Percentiles rank a stretch among this genome's conserved stretches.
Evolutionary conservation across 2,888 invertebrate genomes (phyloP).

Genomic region (Mythimna pallens): DNA sequence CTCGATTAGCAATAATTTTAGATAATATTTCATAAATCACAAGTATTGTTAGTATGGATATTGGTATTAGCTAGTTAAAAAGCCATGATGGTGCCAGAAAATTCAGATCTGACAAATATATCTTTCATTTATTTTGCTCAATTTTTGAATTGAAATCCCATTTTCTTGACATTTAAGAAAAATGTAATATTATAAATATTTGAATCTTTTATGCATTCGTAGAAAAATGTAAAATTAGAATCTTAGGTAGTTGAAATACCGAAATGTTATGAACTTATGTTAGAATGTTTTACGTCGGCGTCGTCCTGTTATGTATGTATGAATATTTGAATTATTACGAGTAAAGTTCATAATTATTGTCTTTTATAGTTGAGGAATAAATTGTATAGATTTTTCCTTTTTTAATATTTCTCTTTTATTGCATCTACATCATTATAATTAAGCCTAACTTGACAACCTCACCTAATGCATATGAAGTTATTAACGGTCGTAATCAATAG

Average conservation of each 20-base stretch:
- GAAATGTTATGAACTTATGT: slow-evolving; percentile 4
- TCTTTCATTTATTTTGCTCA: slow-evolving; percentile 57
- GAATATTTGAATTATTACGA: slow-evolving; percentile 35
- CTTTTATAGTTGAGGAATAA: slow-evolving; percentile 64
- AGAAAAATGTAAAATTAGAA: slow-evolving; percentile 6
- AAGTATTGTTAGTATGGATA: slow-evolving; percentile 46
- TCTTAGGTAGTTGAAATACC: slow-evolving; percentile 1
- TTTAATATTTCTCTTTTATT: slow-evolving; percentile 47
- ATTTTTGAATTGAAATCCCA: slow-evolving; percentile 41
- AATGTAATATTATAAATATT: slow-evolving; percentile 9
- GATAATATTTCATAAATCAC: slow-evolving; percentile 48
- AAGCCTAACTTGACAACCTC: neutral
- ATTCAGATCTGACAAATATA: slow-evolving; percentile 66
- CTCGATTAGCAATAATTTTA: slow-evolving; percentile 58
- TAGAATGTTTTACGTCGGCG: neutral
- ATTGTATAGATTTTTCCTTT: slow-evolving; percentile 64
- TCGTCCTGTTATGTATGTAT: slow-evolving; percentile 37
- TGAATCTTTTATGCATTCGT: slow-evolving; percentile 3
- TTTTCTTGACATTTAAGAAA: slow-evolving; percentile 12
- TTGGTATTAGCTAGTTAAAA: slow-evolving; percentile 52
- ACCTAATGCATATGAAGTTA: slow-evolving; percentile 1
- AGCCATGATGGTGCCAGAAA: slow-evolving; percentile 78
- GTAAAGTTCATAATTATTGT: slow-evolving; percentile 42
- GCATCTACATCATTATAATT: neutral
- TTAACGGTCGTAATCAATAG: neutral